These are phyloP conservation scores for Drosophila bocki DNA, from an alignment of 1,140 invertebrate species.

Conservation along the genomic window DNA sequence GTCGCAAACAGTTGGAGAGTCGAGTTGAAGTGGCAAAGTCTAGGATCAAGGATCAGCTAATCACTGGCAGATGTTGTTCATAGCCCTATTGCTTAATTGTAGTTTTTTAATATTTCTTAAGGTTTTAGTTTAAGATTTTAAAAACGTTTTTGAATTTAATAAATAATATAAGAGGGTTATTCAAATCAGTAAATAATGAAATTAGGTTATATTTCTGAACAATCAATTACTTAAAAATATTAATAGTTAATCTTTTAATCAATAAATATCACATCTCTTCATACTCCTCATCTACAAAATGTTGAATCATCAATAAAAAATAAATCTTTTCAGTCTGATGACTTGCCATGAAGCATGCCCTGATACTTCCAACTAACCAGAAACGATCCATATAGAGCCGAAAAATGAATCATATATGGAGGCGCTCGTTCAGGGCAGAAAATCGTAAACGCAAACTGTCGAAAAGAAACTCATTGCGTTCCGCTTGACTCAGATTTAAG, in stretches of 20 bases:
- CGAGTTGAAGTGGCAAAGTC: constrained; percentile 15
- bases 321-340: background rate
- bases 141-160: background rate
- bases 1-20: constrained; percentile 23
- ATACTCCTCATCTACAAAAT: background rate
- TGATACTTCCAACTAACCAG: background rate
- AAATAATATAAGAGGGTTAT: background rate
- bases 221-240: background rate
- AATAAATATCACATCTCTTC: background rate
- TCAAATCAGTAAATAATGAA: background rate
- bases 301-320: background rate
- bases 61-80: constrained; percentile 1
- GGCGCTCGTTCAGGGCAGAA: constrained; percentile 7
- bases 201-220: background rate
- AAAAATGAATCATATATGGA: constrained; percentile 17
- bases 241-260: background rate
- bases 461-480: constrained; percentile 32
- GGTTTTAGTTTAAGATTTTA: background rate
- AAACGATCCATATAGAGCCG: constrained; percentile 1
- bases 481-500: constrained; percentile 34
- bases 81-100: background rate
- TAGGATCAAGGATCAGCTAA: constrained; percentile 31
- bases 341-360: constrained; percentile 13
- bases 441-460: constrained; percentile 12
- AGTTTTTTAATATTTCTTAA: background rate